Percentiles rank a stretch among this genome's conserved stretches.
Evolutionary conservation across 2,113 vertebrate genomes (phyloP).

Genomic region (Phaetusa simplex): DNA sequence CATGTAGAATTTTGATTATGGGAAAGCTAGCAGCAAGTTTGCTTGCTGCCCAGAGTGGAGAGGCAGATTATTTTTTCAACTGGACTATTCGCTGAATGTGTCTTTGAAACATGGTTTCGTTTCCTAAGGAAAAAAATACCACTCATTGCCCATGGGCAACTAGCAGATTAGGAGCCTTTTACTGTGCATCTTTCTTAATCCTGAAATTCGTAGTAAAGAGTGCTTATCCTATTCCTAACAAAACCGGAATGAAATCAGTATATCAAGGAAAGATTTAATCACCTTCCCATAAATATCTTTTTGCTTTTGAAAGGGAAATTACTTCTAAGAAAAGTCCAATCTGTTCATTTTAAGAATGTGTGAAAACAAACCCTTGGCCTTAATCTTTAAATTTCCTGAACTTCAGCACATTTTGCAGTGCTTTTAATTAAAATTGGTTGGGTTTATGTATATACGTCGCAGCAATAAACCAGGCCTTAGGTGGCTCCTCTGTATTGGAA

Average conservation of each 20-base stretch:
- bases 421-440: slow-evolving; percentile 33
- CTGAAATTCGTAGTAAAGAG: not conserved
- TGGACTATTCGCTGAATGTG: not conserved
- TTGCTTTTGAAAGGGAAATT: slow-evolving; percentile 9
- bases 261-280: not conserved
- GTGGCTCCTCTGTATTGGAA: not conserved
- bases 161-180: not conserved
- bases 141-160: not conserved
- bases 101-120: not conserved
- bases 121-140: not conserved
- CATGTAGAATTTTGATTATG: not conserved
- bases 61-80: not conserved
- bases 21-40: not conserved
- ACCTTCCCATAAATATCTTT: not conserved
- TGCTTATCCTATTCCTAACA: not conserved
- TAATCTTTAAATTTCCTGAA: slow-evolving; percentile 41
- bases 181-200: not conserved
- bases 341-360: not conserved
- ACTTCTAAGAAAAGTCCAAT: not conserved
- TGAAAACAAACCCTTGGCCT: slow-evolving; percentile 16
- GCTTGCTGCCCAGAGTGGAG: not conserved
- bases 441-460: not conserved
- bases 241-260: not conserved
- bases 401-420: not conserved
- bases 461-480: not conserved